A percentile compares a stretch with the other conserved stretches of the same genome.
These are phyloP conservation scores for Nymphalis urticae DNA, from an alignment of 2,888 invertebrate species.

Conservation along the genomic window DNA sequence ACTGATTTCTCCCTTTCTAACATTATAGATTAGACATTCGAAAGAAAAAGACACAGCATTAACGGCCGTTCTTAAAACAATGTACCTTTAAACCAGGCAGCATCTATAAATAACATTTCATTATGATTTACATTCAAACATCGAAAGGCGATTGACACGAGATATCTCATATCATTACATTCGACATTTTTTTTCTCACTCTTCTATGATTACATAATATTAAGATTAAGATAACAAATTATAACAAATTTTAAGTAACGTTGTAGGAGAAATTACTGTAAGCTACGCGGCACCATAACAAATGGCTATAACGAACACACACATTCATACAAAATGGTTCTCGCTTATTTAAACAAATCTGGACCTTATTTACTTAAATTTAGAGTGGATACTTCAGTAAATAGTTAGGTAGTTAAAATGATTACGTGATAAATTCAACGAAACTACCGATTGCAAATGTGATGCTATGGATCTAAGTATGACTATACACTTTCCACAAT, in stretches of 20 bases:
- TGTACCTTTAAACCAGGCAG: too few species aligned
- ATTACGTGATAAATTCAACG: not conserved
- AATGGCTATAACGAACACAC: not conserved
- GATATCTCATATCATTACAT: too few species aligned
- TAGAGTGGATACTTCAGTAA: not conserved
- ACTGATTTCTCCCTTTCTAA: too few species aligned
- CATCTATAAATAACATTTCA: too few species aligned
- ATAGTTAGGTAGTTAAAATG: not conserved
- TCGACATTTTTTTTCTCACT: not conserved
- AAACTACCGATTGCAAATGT: not conserved
- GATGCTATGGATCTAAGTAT: not conserved
- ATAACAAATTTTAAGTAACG: conserved; percentile 13
- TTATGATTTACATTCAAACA: too few species aligned
- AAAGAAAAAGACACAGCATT: too few species aligned
- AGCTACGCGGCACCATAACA: not conserved
- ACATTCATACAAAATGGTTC: not conserved
- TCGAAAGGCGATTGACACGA: too few species aligned
- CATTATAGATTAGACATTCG: too few species aligned
- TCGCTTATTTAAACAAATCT: not conserved
- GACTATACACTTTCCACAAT: not conserved
- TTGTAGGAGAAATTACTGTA: conserved; percentile 4
- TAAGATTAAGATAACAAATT: conserved; percentile 10
- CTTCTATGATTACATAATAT: not conserved
- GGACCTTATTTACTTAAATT: not conserved
- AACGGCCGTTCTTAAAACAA: too few species aligned